A percentile compares a stretch with the other conserved stretches of the same genome.
These are phyloP conservation scores for Picus viridis DNA, from an alignment of 2,797 vertebrate species.

Conservation along the genomic window DNA sequence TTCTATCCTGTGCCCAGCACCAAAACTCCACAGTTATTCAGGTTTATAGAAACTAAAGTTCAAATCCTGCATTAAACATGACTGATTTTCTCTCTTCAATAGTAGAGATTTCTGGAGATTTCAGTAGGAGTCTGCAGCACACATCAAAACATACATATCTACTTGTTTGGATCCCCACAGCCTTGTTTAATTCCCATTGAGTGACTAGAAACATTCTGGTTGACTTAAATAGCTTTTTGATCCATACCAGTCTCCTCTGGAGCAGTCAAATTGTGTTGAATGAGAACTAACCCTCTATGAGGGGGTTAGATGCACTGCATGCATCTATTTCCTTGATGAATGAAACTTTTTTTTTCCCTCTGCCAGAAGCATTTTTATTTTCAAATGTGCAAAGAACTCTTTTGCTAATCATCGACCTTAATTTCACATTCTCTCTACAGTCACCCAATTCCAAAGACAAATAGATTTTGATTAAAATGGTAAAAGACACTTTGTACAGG, in stretches of 20 bases:
- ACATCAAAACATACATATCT: constrained; percentile 4
- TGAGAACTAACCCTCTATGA: neutral
- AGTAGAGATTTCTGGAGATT: neutral
- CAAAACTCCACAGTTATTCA: neutral
- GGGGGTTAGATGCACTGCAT: neutral
- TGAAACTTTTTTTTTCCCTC: neutral
- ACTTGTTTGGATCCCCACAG: neutral
- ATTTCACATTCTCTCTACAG: neutral
- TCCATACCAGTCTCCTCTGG: neutral
- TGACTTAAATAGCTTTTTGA: constrained; percentile 46
- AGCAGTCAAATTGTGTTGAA: neutral
- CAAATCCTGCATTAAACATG: neutral
- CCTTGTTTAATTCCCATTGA: neutral
- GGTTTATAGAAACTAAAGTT: neutral
- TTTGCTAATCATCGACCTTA: neutral
- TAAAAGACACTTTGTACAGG: neutral
- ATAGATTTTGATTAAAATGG: neutral
- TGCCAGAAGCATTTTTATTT: neutral
- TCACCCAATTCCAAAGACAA: neutral
- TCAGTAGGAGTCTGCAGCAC: neutral
- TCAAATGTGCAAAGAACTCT: neutral
- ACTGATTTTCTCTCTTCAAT: neutral
- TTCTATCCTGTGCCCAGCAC: neutral
- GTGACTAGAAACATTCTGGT: neutral
- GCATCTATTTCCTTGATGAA: neutral